Evolutionary conservation across 2,888 invertebrate genomes (phyloP), one percentile per base, ranked within the genome.

Genomic region (Callimorpha dominula): DNA sequence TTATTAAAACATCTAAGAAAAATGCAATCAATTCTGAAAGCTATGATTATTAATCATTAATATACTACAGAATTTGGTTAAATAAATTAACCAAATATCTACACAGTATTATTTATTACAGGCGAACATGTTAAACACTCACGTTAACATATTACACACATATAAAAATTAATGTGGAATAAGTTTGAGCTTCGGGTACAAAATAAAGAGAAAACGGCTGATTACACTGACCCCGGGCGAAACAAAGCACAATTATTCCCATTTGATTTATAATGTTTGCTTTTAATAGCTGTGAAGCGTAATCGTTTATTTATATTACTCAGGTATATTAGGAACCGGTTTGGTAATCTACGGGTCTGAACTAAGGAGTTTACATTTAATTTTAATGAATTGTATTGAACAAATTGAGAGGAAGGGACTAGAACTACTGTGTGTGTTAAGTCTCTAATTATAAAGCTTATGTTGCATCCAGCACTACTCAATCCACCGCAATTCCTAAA

Each of bases 141-240:
- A 70, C 62, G 52, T 54, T 43, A 49, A 69, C n/a, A 65, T 68
- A 46, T 42, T 60, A 64, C 65, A 69, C 68, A 74, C 60, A 75
- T 81, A 81, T 83, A 85, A 81, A 83, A 86, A 86, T 86, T 82
- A 87, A 87, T 88, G 79, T 82, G 79, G 85, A 86, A 86, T 87
- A 85, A 76, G 77, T 78, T 82, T 60, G 77, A 81, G 88, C 87
- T 86, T 85, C 75, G 83, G 88, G 84, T 84, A 86, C 86, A 88
- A 90, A 89, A 91, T 89, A 89, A 89, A 92, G 88, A 90, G 86
- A 85, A 79, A 79, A 84, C 87, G 88, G 85, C 88, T 93, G 94
- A 94, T 94, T 94, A 94, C 90, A 91, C 90, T 92, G 91, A 92
- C 94, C 93, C 84, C 89, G 78, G 94, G 94, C 94, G 87, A 92